Evolutionary conservation across 2,797 vertebrate genomes (phyloP).

Genomic region (Artibeus lituratus): DNA sequence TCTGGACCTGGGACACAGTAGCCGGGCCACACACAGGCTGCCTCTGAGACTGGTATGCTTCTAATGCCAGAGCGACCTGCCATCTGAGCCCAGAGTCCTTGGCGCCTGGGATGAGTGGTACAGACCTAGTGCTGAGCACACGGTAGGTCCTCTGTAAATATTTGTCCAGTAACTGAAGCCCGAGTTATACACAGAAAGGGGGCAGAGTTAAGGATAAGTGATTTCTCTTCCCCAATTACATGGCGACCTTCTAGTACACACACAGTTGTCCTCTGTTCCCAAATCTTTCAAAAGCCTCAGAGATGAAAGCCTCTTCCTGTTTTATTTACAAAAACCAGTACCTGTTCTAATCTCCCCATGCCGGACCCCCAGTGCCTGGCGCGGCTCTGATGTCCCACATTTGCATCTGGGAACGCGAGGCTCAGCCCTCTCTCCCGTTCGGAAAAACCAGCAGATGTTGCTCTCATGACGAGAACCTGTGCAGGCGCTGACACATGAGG

Average conservation of each 20-base stretch:
- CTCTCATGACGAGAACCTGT: conserved; percentile 66
- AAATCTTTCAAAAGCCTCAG: neutral
- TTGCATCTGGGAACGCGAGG: conserved; percentile 50
- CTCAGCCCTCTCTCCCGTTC: conserved; percentile 23
- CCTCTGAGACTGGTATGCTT: neutral
- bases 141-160: neutral
- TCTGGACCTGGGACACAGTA: neutral
- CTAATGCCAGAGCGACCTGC: neutral
- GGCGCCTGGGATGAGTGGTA: neutral
- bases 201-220: neutral
- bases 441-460: conserved; percentile 63
- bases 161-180: neutral
- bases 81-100: neutral
- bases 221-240: neutral
- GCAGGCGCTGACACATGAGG: neutral
- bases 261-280: neutral
- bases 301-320: neutral
- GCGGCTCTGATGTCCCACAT: conserved; percentile 44
- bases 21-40: neutral
- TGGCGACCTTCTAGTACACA: neutral
- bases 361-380: neutral
- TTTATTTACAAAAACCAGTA: conserved; percentile 51
- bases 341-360: conserved; percentile 36
- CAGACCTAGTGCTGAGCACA: neutral
- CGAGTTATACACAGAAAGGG: neutral